Base-by-base conservation (phyloP, 2,113 vertebrate genomes). In the Osmerus eperlanus region DNA sequence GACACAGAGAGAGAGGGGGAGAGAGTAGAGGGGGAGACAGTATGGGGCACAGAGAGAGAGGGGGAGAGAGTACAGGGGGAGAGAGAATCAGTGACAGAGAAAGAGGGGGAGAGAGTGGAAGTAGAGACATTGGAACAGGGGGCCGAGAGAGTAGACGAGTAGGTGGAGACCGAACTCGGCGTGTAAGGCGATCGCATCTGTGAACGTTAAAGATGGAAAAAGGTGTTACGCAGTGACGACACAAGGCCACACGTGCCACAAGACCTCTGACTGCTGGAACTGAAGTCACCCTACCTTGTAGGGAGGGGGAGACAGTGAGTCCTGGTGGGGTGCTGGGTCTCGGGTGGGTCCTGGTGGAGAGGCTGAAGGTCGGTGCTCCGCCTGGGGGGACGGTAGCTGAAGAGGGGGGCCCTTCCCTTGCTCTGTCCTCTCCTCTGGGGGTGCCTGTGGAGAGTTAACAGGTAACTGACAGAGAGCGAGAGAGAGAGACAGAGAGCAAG, bases 231-330 rank as follows among this genome's bases (percentile, higher is more conserved):
- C 54, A 15, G 64, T 41, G 14, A 64, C 66, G 58, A 60, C 2
- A 4, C 3, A 0, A 32, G 23, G 13, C 14, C 29, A 13, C 9
- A 18, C 6, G 29, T 8, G 12, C 7, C 55, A 13, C 9, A 18
- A 7, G 29, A 64, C 23, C 62, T 5, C 8, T 11, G 51, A 23
- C 5, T 53, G 58, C 4, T 21, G n/a, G 3, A 1, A 55, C 29
- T 73, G 36, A 18, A 58, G 28, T 29, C 59, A 23, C 41, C 19
- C 3, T 83, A 93, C 92, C 90, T 92, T 92, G 87, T 81, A 84
- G 2, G 88, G 89, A 65, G 95, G 91, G 0, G 95, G 91, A 13
- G 94, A 90, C 71, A 89, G 75, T 19, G 75, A 87, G 36, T 62
- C 75, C 25, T 79, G 75, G n/a, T 68, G 80, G 52, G 76, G 72